Base-by-base conservation (phyloP, 2,888 invertebrate genomes). In the Trachelus iudaicus region DNA sequence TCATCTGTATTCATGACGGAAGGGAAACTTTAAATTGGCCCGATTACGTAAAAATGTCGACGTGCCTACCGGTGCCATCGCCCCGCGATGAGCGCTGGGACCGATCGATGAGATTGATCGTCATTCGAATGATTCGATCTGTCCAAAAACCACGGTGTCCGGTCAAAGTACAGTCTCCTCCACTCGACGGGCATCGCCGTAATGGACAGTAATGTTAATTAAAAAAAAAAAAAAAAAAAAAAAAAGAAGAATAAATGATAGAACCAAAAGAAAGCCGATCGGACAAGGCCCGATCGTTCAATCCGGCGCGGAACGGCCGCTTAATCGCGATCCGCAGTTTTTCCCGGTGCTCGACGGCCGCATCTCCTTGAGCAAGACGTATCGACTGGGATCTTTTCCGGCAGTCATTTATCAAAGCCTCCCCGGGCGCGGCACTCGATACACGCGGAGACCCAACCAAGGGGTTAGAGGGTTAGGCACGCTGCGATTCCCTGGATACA, bases 341-440 rank as follows among this genome's bases (percentile, higher is more conserved):
- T 79, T 81, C 73, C 75, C 75, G 77, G 71, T 76, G 40, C 75
- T 73, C 40, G 81, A 78, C 56, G 56, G 83, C 84, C 85, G 85
- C 86, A 87, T 86, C 87, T 88, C 81, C 88, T 86, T 87, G 87
- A 90, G 86, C 87, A 90, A 90, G 89, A 90, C 87, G 89, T 89
- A 90, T 90, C 89, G 90, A 88, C 87, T 88, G 86, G 86, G 87
- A 90, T 89, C 90, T 90, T 90, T 90, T 88, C 83, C 85, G 77
- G 73, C 87, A 84, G 89, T 89, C 89, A 89, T 90, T 90, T 90
- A 90, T 90, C 90, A 90, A 88, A 88, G 89, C 88, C 89, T 85
- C 75, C 80, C 79, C 80, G 80, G n/a, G 31, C 15, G 71, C 77
- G 75, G 69, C 76, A 79, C 83, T 81, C 81, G 79, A 78, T 77